Percentiles rank a stretch among this genome's conserved stretches.
Evolutionary conservation across 2,113 vertebrate genomes (phyloP).

Genomic region (Periophthalmodon schlosseri): DNA sequence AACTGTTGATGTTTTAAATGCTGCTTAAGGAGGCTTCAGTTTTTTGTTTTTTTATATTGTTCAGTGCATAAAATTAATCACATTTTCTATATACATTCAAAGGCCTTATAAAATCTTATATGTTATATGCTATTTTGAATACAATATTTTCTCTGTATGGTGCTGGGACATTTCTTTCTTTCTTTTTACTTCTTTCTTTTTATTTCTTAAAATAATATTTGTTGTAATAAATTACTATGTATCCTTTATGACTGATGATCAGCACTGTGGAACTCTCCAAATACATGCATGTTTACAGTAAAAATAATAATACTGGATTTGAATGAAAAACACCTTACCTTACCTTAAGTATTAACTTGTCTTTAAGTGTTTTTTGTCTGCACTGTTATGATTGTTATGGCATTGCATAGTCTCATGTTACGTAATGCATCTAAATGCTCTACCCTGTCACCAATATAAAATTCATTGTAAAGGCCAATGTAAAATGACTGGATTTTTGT

Average conservation of each 20-base stretch:
- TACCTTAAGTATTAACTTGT: neutral
- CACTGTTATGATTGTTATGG: neutral
- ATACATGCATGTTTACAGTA: neutral
- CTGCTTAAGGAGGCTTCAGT: neutral
- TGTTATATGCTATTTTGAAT: neutral
- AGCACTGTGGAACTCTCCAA: neutral
- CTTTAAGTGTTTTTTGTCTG: neutral
- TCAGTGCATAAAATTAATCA: neutral
- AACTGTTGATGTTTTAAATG: neutral
- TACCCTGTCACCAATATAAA: neutral
- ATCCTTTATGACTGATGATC: neutral
- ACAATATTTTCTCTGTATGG: neutral
- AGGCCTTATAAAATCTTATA: neutral
- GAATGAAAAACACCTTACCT: neutral
- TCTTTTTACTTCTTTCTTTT: neutral
- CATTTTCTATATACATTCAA: neutral
- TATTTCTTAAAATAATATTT: neutral
- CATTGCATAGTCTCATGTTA: constrained; percentile 14
- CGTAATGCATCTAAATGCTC: neutral
- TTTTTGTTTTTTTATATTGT: neutral
- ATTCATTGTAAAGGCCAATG: neutral
- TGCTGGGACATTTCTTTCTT: neutral
- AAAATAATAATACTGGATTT: neutral
- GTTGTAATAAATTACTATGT: neutral
- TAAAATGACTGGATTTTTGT: neutral